These are phyloP conservation scores for Galaxias olidus DNA, from an alignment of 2,797 vertebrate genomes.

Conservation along the genomic window DNA sequence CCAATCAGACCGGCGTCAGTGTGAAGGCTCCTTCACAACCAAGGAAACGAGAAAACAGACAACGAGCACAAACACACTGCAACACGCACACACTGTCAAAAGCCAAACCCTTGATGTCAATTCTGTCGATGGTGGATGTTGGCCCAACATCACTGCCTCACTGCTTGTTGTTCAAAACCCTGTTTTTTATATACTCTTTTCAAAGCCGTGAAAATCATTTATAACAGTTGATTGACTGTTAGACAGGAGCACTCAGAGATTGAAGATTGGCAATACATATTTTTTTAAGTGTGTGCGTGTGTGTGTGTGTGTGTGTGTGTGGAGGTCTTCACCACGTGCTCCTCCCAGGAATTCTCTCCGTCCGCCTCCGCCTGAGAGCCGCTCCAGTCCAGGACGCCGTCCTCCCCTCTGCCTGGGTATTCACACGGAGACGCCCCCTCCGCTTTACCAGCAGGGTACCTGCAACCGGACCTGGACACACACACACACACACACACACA, in stretches of 20 bases:
- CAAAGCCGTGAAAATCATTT: too few species aligned
- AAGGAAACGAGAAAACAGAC: slow-evolving; percentile 8
- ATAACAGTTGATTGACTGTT: too few species aligned
- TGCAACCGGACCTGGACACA: slow-evolving; percentile 58
- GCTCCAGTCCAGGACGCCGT: slow-evolving; percentile 46
- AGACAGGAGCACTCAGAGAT: too few species aligned
- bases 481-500: slow-evolving; percentile 33
- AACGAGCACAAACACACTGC: background rate
- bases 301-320: slow-evolving; percentile 25
- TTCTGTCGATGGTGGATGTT: too few species aligned
- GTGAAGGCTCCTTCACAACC: slow-evolving; percentile 33
- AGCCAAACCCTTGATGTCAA: too few species aligned
- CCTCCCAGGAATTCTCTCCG: slow-evolving; percentile 50
- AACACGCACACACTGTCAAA: background rate
- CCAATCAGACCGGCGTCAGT: slow-evolving; percentile 52
- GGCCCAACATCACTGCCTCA: too few species aligned
- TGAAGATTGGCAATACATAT: too few species aligned
- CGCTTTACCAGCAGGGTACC: slow-evolving; percentile 41
- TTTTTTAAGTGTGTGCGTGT: too few species aligned
- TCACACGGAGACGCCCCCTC: slow-evolving; percentile 51
- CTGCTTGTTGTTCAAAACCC: too few species aligned
- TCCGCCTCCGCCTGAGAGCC: slow-evolving; percentile 55
- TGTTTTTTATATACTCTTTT: too few species aligned
- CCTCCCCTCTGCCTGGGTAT: slow-evolving; percentile 48
- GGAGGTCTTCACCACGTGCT: slow-evolving; percentile 61